Conservation (phyloP, 2,888 invertebrate genomes). For the Odontocolon sp. region DNA sequence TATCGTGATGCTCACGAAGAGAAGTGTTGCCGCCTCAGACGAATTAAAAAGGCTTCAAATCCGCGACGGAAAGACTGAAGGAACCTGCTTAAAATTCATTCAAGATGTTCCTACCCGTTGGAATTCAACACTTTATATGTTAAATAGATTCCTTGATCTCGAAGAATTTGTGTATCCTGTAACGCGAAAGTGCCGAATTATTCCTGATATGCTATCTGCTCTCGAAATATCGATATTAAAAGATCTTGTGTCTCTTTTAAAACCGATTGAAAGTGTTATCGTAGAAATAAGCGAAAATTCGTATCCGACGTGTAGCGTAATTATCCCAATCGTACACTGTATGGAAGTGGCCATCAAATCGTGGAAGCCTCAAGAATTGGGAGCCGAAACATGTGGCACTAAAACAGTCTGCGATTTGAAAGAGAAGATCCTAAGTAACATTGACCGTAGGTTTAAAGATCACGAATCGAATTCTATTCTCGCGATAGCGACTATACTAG, state of each 20-base stretch:
- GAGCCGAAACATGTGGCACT: background rate
- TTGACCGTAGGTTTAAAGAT: constrained; percentile 20
- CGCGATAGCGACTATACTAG: constrained; percentile 51
- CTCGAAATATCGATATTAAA: no score
- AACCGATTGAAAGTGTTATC: no score
- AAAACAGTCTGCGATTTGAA: constrained; percentile 9
- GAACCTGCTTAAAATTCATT: constrained; percentile 45
- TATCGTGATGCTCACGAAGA: constrained; percentile 54
- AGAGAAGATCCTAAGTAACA: constrained; percentile 3
- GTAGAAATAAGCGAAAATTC: no score
- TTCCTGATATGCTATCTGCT: constrained; percentile 43
- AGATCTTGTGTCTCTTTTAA: no score
- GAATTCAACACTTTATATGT: constrained; percentile 55
- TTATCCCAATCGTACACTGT: no score
- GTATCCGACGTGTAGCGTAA: no score
- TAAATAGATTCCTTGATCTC: constrained; percentile 52
- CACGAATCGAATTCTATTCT: constrained; percentile 35
- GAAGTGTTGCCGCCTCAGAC: constrained; percentile 56
- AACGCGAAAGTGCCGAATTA: constrained; percentile 37
- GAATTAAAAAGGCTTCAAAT: constrained; percentile 53
- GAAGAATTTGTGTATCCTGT: constrained; percentile 46
- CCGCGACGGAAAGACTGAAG: constrained; percentile 54
- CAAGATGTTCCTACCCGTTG: constrained; percentile 59
- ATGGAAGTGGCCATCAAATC: no score
- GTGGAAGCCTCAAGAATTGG: no score